phyloP scores from a whole-genome alignment of 2,888 invertebrate species.

The Thymelicus lineola region DNA sequence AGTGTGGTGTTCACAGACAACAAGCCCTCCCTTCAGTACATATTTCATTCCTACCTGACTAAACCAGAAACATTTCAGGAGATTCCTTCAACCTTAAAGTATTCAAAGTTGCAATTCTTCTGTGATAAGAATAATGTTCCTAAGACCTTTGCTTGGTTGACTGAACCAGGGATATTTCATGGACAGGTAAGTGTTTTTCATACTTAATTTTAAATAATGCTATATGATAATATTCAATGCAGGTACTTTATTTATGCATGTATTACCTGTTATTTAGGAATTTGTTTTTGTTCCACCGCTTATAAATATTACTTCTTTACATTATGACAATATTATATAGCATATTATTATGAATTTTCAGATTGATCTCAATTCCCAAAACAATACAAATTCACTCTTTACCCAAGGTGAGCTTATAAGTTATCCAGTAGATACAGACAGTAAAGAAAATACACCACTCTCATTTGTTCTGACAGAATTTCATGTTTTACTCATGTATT shows the following conservation, averaged over 20 bases:
- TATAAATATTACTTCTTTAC: too few species aligned
- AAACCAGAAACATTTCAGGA: constrained; percentile 90
- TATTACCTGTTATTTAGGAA: too few species aligned
- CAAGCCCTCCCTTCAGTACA: constrained; percentile 90
- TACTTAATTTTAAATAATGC: neutral
- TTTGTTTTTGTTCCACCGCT: too few species aligned
- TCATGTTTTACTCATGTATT: constrained; percentile 93
- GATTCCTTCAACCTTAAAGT: constrained; percentile 89
- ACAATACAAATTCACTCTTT: constrained; percentile 78
- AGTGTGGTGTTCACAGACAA: constrained; percentile 89
- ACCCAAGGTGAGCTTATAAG: constrained; percentile 73
- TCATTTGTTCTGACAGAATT: constrained; percentile 95
- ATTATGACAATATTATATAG: too few species aligned
- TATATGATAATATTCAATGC: too few species aligned
- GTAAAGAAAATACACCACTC: constrained; percentile 85
- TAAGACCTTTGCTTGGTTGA: constrained; percentile 94
- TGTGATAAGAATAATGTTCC: constrained; percentile 88
- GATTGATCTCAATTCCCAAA: constrained; percentile 80
- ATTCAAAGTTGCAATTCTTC: constrained; percentile 92
- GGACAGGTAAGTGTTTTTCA: constrained; percentile 86
- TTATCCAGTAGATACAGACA: constrained; percentile 67
- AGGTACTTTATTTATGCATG: too few species aligned
- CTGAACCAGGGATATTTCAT: constrained; percentile 92
- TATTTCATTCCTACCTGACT: constrained; percentile 91
- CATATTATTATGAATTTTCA: constrained; percentile 52